Conservation (phyloP, 2,797 vertebrate genomes). For the Malacoctenus gilli region DNA sequence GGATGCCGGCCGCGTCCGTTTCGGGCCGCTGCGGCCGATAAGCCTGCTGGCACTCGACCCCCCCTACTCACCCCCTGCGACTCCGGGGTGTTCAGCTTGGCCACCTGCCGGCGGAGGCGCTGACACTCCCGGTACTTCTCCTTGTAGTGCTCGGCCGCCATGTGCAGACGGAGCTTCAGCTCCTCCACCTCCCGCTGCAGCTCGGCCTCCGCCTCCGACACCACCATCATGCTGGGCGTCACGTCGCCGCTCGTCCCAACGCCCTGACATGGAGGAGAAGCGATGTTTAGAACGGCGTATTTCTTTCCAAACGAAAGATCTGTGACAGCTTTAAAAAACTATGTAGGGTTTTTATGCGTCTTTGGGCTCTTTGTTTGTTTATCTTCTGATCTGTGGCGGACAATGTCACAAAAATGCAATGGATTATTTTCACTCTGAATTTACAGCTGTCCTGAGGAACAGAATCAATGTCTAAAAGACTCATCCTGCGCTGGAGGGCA, state of each 20-base stretch:
- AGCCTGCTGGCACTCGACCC: neutral
- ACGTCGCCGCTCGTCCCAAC: slow-evolving; percentile 62
- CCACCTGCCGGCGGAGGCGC: slow-evolving; percentile 93
- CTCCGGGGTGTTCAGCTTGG: slow-evolving; percentile 85
- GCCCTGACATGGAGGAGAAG: slow-evolving; percentile 44
- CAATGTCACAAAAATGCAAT: too few species aligned
- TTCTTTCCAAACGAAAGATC: too few species aligned
- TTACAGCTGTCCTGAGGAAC: neutral
- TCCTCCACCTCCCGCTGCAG: slow-evolving; percentile 97
- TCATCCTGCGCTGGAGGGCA: too few species aligned
- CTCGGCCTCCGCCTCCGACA: slow-evolving; percentile 86
- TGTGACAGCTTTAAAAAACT: too few species aligned
- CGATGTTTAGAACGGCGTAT: too few species aligned
- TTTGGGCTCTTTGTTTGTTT: too few species aligned
- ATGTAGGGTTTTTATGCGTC: too few species aligned
- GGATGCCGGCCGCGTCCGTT: too few species aligned
- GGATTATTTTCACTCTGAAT: neutral
- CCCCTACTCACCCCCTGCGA: slow-evolving; percentile 74
- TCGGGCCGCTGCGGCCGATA: too few species aligned
- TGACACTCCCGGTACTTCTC: slow-evolving; percentile 98
- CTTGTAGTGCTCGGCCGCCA: slow-evolving; percentile 98
- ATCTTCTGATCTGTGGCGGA: too few species aligned
- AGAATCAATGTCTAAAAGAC: too few species aligned
- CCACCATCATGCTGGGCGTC: slow-evolving; percentile 59
- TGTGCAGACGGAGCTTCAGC: slow-evolving; percentile 94